Evolutionary conservation across 2,888 invertebrate genomes (phyloP).

Genomic region (Bimastos eiseni): DNA sequence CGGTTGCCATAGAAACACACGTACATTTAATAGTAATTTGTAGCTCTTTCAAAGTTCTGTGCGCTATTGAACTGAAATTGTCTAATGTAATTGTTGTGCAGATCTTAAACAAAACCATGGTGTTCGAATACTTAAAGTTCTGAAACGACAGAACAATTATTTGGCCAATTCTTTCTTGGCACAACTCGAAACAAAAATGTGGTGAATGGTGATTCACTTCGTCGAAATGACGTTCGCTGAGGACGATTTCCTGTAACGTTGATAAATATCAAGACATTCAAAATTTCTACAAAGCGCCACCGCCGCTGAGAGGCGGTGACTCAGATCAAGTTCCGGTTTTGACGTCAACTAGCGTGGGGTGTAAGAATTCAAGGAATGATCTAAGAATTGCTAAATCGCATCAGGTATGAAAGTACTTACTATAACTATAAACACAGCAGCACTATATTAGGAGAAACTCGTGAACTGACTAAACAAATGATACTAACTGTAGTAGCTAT

Average conservation of each 20-base stretch:
- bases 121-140: no score
- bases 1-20: no score
- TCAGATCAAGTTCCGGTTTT: slow-evolving; percentile 4
- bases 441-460: background rate
- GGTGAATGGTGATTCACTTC: background rate
- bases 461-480: background rate
- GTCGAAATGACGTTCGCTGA: background rate
- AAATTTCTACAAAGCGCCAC: background rate
- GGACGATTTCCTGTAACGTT: background rate
- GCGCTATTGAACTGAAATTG: no score
- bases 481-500: background rate
- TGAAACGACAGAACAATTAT: no score
- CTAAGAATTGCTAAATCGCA: background rate
- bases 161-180: background rate
- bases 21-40: no score
- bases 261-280: background rate
- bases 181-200: no score
- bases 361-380: slow-evolving; percentile 6
- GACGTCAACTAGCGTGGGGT: background rate
- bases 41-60: no score
- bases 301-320: background rate
- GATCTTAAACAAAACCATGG: no score
- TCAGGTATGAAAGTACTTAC: background rate
- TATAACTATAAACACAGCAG: no score
- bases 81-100: no score